Evolutionary conservation across 2,113 vertebrate species (phyloP).

Genomic region (Eclectus roratus): DNA sequence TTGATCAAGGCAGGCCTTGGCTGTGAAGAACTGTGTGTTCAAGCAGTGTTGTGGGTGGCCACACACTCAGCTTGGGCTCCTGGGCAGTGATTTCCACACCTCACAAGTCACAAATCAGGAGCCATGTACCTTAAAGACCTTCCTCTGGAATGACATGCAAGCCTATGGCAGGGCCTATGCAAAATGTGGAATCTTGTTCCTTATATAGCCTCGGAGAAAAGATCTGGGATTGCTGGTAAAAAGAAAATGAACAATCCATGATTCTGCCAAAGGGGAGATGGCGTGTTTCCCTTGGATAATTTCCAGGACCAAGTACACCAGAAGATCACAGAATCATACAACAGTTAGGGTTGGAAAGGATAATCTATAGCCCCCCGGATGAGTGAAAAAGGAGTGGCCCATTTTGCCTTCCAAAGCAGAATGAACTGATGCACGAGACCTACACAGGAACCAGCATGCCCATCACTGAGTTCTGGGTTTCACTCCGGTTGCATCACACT

Average conservation of each 20-base stretch:
- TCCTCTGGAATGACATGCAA: not conserved
- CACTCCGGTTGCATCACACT: not conserved
- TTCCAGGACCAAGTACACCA: not conserved
- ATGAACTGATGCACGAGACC: not conserved
- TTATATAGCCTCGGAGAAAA: not conserved
- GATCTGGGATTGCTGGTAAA: not conserved
- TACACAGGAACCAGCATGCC: not conserved
- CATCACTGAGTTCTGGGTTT: not conserved
- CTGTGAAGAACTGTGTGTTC: not conserved
- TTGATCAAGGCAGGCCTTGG: not conserved
- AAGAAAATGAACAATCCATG: not conserved
- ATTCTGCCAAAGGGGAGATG: not conserved
- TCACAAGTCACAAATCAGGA: not conserved
- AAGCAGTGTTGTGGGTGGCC: not conserved
- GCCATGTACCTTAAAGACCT: not conserved
- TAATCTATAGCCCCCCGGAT: not conserved
- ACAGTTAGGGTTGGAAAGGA: not conserved
- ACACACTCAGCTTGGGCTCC: not conserved
- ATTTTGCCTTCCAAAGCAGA: conserved; percentile 26
- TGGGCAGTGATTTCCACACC: not conserved
- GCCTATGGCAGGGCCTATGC: not conserved
- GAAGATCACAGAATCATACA: not conserved
- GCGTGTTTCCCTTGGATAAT: not conserved
- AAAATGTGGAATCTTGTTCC: not conserved
- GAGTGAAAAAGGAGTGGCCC: conserved; percentile 4